Percentiles rank a stretch among this genome's conserved stretches.
Conservation (phyloP, 37 sponge, comb jelly and placozoan species). For the Haliclona indistincta region DNA sequence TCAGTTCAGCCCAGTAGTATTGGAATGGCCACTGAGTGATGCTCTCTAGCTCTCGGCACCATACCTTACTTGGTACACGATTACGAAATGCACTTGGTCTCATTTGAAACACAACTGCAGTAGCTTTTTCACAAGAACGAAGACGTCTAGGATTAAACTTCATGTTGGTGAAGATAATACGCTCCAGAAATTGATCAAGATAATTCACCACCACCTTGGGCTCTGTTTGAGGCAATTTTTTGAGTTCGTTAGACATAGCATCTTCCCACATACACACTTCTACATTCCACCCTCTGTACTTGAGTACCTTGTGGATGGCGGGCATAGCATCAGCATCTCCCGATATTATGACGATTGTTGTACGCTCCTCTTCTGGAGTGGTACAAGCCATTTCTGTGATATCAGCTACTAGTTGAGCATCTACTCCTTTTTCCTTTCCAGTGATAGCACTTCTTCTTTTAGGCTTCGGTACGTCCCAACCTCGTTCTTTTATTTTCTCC, state of each 20-base stretch:
- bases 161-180: slow-evolving; percentile 1
- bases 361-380: slow-evolving; percentile 5
- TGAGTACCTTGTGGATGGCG: slow-evolving; percentile 16
- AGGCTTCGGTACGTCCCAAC: slow-evolving; percentile 14
- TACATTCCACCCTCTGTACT: slow-evolving; percentile 19
- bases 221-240: not conserved
- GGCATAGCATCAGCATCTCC: slow-evolving; percentile 35
- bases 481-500: slow-evolving; percentile 16
- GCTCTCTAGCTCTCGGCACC: not conserved
- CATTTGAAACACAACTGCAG: slow-evolving; percentile 3
- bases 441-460: slow-evolving; percentile 10
- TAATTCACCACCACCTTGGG: not conserved
- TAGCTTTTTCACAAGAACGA: not conserved
- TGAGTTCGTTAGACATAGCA: slow-evolving; percentile 24
- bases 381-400: slow-evolving; percentile 16
- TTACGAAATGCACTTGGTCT: not conserved
- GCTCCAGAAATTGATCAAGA: not conserved
- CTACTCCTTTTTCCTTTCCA: slow-evolving; percentile 43
- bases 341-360: slow-evolving; percentile 26
- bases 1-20: not conserved
- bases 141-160: not conserved
- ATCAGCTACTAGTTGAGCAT: slow-evolving; percentile 24
- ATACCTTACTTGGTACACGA: not conserved
- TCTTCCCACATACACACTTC: slow-evolving; percentile 42
- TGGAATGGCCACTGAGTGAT: slow-evolving; percentile 27